Percentiles rank a stretch among this genome's conserved stretches.
Conservation (phyloP, 2,888 invertebrate genomes). For the Brachyptera putata region DNA sequence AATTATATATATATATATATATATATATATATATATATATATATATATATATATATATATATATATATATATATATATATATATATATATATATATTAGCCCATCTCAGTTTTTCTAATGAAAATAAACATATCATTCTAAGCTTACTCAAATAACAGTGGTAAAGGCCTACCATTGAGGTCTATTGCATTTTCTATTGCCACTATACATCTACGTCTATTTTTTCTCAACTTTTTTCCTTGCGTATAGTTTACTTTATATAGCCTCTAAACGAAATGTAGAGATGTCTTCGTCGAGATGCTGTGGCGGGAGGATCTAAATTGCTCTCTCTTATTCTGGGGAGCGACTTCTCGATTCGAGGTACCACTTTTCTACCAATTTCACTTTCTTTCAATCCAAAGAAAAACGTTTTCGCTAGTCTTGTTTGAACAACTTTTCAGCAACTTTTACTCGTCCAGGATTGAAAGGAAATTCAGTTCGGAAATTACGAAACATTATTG, state of each 20-base stretch:
- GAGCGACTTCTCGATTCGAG: neutral
- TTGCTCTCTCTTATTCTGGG: conserved; percentile 4
- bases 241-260: too few relatives aligned
- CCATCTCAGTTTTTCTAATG: too few relatives aligned
- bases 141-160: too few relatives aligned
- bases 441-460: neutral
- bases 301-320: neutral
- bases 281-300: too few relatives aligned
- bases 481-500: neutral
- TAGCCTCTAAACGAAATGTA: too few relatives aligned
- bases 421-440: neutral
- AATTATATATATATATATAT: too few relatives aligned
- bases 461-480: neutral
- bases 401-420: conserved; percentile 3
- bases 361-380: conserved; percentile 8
- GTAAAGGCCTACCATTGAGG: too few relatives aligned
- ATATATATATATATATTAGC: too few relatives aligned
- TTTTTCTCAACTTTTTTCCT: too few relatives aligned
- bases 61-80: neutral
- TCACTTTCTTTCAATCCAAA: conserved; percentile 12
- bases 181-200: too few relatives aligned
- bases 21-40: neutral
- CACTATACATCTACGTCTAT: too few relatives aligned
- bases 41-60: neutral
- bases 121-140: too few relatives aligned